Conservation (phyloP, 2,888 invertebrate species). For the Athalia rosae region DNA sequence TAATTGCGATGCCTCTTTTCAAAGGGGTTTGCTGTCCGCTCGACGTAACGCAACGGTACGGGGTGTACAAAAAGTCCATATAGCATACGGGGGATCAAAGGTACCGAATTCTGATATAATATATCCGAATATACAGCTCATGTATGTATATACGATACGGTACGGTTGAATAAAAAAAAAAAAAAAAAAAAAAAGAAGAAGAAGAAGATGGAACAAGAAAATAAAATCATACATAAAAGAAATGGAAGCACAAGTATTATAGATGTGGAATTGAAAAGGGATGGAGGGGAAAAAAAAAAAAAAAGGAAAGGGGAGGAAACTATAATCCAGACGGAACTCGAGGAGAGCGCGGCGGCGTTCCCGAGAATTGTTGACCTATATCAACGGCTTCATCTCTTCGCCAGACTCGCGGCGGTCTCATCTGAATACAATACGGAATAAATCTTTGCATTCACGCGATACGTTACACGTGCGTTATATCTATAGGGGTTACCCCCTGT, state of each 20-base stretch:
- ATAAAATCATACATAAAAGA: not conserved
- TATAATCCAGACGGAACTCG: slow-evolving; percentile 23
- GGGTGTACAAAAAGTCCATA: not conserved
- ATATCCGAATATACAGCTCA: too few relatives aligned
- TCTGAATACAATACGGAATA: slow-evolving; percentile 55
- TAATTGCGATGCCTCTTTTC: too few relatives aligned
- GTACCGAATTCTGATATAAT: slow-evolving; percentile 30
- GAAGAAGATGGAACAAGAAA: too few relatives aligned
- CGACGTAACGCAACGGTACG: not conserved
- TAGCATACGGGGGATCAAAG: slow-evolving; percentile 14
- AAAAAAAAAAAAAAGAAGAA: too few relatives aligned
- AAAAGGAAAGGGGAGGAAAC: not conserved
- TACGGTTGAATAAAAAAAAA: not conserved
- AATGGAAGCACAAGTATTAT: not conserved
- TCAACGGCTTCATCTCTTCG: slow-evolving; percentile 48
- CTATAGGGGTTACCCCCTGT: slow-evolving; percentile 8
- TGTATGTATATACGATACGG: not conserved
- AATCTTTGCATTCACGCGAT: slow-evolving; percentile 37
- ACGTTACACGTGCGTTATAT: slow-evolving; percentile 1
- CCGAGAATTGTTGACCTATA: slow-evolving; percentile 46
- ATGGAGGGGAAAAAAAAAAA: not conserved
- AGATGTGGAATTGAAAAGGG: not conserved
- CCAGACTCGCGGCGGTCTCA: slow-evolving; percentile 46
- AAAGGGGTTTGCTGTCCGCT: too few relatives aligned
- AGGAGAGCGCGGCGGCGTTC: not conserved